Percentiles rank a stretch among this genome's conserved stretches.
Evolutionary conservation across 2,888 invertebrate genomes (phyloP).

Genomic region (Epistrophe grossulariae): DNA sequence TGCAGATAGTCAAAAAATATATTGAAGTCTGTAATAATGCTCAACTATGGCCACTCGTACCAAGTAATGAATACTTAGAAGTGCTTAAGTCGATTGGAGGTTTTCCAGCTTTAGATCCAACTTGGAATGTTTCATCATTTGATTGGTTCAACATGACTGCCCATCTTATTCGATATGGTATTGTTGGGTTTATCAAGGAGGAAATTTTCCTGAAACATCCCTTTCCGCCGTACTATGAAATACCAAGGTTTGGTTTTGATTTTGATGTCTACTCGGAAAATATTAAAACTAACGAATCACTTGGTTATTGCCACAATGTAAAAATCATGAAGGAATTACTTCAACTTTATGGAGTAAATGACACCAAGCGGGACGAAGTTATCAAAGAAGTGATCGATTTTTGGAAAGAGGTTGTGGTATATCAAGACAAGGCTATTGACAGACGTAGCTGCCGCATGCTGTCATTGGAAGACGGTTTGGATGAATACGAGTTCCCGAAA

Average conservation of each 20-base stretch:
- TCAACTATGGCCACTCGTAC: conserved; percentile 78
- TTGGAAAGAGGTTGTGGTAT: conserved; percentile 78
- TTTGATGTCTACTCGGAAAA: conserved; percentile 81
- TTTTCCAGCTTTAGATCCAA: conserved; percentile 80
- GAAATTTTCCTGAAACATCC: conserved; percentile 78
- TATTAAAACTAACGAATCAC: conserved; percentile 78
- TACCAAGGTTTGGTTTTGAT: conserved; percentile 81
- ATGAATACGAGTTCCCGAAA: conserved; percentile 54
- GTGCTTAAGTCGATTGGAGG: conserved; percentile 80
- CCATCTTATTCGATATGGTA: conserved; percentile 80
- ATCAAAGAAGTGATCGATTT: conserved; percentile 79
- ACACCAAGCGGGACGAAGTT: conserved; percentile 73
- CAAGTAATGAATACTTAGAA: conserved; percentile 79
- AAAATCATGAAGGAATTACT: conserved; percentile 80
- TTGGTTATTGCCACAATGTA: conserved; percentile 79
- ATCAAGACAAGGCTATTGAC: conserved; percentile 77
- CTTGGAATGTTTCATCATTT: conserved; percentile 78
- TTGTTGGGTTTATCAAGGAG: conserved; percentile 78
- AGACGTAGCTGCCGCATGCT: conserved; percentile 57
- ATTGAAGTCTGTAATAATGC: conserved; percentile 79
- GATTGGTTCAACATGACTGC: conserved; percentile 83
- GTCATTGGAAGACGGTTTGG: background rate
- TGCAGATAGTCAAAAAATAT: conserved; percentile 79
- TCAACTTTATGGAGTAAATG: conserved; percentile 77
- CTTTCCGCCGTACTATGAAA: conserved; percentile 79